A percentile compares a stretch with the other conserved stretches of the same genome.
Evolutionary conservation across 2,888 invertebrate genomes (phyloP).

Genomic region (Callimorpha dominula): DNA sequence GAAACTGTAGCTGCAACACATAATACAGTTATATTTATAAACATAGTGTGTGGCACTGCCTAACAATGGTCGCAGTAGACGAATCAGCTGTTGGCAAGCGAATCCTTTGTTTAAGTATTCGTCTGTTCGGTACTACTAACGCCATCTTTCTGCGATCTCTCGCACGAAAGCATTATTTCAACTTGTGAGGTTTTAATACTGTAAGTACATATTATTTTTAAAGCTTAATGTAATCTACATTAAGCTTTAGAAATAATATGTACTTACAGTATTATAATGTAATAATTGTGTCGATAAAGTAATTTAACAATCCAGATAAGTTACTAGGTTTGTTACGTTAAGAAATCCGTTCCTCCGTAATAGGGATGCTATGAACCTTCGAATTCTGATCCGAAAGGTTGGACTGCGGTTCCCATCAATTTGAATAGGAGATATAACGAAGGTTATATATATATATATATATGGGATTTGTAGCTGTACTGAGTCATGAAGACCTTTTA

Average conservation of each 20-base stretch:
- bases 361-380: too few relatives aligned
- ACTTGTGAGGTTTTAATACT: not conserved
- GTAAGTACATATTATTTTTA: not conserved
- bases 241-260: too few relatives aligned
- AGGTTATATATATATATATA: too few relatives aligned
- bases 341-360: too few relatives aligned
- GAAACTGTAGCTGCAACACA: not conserved
- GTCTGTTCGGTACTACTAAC: constrained; percentile 9
- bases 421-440: too few relatives aligned
- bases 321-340: too few relatives aligned
- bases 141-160: constrained; percentile 8
- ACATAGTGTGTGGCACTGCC: not conserved
- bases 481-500: too few relatives aligned
- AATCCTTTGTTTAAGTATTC: not conserved
- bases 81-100: constrained; percentile 19
- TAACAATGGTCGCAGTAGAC: constrained; percentile 13
- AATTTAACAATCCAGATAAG: too few relatives aligned
- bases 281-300: not conserved
- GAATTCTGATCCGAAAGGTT: too few relatives aligned
- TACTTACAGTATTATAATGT: not conserved
- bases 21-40: constrained; percentile 12
- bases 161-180: not conserved
- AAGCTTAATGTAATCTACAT: too few relatives aligned
- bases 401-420: too few relatives aligned
- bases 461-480: too few relatives aligned